phyloP scores from a whole-genome alignment of 2,888 invertebrate genomes.

The Pyrrhosoma nymphula region DNA sequence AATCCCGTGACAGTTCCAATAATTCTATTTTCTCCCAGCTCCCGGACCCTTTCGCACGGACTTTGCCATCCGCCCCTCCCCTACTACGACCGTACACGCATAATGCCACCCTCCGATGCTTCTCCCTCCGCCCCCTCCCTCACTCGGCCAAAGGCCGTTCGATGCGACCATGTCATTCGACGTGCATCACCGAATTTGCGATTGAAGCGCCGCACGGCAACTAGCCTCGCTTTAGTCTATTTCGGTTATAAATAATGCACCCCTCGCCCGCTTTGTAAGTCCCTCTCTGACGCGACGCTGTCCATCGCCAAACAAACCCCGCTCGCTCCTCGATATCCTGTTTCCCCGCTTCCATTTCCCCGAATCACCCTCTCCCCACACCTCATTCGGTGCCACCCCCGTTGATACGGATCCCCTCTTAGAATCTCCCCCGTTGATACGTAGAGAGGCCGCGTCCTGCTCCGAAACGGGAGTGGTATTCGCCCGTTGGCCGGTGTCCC shows the following conservation, averaged over 20 bases:
- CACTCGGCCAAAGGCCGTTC: neutral
- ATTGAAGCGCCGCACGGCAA: neutral
- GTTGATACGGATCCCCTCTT: too few species aligned
- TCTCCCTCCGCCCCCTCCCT: neutral
- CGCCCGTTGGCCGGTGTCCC: too few species aligned
- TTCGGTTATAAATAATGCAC: neutral
- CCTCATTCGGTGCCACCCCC: neutral
- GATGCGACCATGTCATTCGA: neutral
- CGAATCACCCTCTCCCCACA: neutral
- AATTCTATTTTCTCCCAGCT: neutral
- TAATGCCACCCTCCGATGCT: neutral
- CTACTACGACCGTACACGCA: neutral
- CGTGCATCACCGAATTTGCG: neutral
- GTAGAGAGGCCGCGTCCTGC: too few species aligned
- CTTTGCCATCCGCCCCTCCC: neutral
- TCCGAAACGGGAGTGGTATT: too few species aligned
- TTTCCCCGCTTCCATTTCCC: neutral
- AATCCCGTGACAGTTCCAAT: neutral
- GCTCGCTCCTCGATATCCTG: neutral
- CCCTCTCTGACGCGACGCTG: neutral
- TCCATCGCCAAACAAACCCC: neutral
- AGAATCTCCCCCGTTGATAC: too few species aligned
- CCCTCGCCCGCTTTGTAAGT: neutral
- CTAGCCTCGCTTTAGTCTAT: neutral
- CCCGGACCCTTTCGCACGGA: neutral